Evolutionary conservation across 1,140 invertebrate species (phyloP), one percentile per base, ranked within the genome.

Genomic region (Drosophila mojavensis): DNA sequence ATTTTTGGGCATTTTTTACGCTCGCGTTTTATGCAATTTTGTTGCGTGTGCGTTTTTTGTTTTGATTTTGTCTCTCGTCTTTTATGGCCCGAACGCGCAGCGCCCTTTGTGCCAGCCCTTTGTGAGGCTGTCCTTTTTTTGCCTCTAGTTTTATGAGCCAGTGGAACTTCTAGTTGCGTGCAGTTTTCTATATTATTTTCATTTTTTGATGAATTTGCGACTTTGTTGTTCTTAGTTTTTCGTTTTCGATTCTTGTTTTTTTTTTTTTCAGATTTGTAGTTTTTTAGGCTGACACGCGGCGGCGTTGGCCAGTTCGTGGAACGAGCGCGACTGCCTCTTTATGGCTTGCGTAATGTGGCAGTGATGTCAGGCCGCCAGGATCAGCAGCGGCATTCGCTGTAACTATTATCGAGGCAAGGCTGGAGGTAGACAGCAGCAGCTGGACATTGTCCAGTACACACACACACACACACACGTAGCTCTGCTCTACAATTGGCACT

Each of bases 261-360:
- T 43, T 43, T 43, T 45, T 5, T 45, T 45, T 17, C 17, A 45
- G 43, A 4, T 45, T 59, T 58, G 62, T 56, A 81, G 80, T 85
- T 84, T 91, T 90, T 91, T 89, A 89, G 89, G 60, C 58, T 78
- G 89, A 75, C 89, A 83, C 79, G 83, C 83, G 79, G 83, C 83
- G 79, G 85, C 64, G 70, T 58, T 50, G 47, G 50, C 45, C 50
- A 36, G 33, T 85, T 85, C 82, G 75, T 61, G 66, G 82, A 78
- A 67, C 50, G 59, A 43, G 26, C 47, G 15, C 43, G 67, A 47
- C 56, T 45, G 58, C 33, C 60, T 15, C 62, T 88, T 88, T 88
- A 88, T 75, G 83, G 59, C 82, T 81, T 85, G 72, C 68, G 82
- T 68, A 86, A 86, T 79, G 28, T 45, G 30, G 20, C 48, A 17